Evolutionary conservation across 2,888 invertebrate genomes (phyloP).

Genomic region (Hyposoter didymator): DNA sequence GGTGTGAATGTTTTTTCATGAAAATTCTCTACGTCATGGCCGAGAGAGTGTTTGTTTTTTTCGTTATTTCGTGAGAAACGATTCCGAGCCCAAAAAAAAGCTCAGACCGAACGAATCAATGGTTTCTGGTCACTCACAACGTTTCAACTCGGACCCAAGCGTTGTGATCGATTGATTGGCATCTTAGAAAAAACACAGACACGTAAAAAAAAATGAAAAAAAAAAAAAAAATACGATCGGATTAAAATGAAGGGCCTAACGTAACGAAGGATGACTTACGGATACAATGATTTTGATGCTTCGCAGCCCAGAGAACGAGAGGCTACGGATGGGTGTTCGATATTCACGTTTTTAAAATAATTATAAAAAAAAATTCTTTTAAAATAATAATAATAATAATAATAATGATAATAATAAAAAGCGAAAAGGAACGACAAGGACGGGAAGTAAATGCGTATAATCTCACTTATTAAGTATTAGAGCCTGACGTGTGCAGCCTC

Average conservation of each 20-base stretch:
- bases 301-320: constrained; percentile 76
- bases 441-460: constrained; percentile 33
- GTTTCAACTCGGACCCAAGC: constrained; percentile 66
- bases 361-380: background rate
- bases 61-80: constrained; percentile 2
- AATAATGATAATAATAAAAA: constrained; percentile 24
- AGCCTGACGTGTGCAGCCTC: constrained; percentile 69
- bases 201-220: constrained; percentile 67
- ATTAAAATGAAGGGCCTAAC: constrained; percentile 8
- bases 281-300: constrained; percentile 65
- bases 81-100: too few species aligned
- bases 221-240: constrained; percentile 38
- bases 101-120: constrained; percentile 26
- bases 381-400: constrained; percentile 29
- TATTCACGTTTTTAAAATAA: constrained; percentile 7
- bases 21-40: constrained; percentile 60
- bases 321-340: constrained; percentile 76
- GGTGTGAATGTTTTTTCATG: constrained; percentile 30
- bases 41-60: background rate
- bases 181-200: constrained; percentile 58
- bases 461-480: constrained; percentile 54
- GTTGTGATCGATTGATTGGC: constrained; percentile 66
- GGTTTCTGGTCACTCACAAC: constrained; percentile 42
- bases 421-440: constrained; percentile 54
- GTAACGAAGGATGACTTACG: constrained; percentile 61